Evolutionary conservation across 2,797 vertebrate species (phyloP), one percentile per base, ranked within the genome.

Genomic region (Acropternis orthonyx): DNA sequence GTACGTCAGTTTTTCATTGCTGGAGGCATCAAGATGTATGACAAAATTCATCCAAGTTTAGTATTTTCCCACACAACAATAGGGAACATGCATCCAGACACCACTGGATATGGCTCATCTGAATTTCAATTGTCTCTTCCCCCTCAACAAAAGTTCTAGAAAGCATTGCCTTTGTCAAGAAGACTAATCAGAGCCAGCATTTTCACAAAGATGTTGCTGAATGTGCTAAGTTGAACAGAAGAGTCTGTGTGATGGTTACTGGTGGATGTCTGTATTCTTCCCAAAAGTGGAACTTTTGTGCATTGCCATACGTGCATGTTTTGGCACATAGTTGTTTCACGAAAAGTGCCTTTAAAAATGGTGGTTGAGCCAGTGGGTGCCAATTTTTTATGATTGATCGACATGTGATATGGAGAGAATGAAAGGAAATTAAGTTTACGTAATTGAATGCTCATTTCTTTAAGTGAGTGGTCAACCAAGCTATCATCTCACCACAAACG

Each of bases 1-100:
- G 27, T 14, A 9, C 54, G 30, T 69, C 14, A 19, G 17, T 10
- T 87, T 93, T 67, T 79, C 20, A 24, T 12, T 78, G 83, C 49
- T 81, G 34, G 59, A 72, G 58, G 65, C 32, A 44, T 78, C 32
- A 76, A 77, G 62, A 66, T 19, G 22, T 32, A 18, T 37, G 58
- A 91, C 41, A 83, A 41, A 85, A 74, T 14, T 61, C 6, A 22
- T 48, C 76, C 37, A 81, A 62, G 65, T 89, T 87, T 14, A 71
- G 55, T 79, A 1, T 87, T 94, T 93, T 83, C 55, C 69, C 74
- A 61, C 28, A 54, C 32, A 88, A 68, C 63, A 85, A 74, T 23
- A 81, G 54, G 59, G 58, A 88, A 27, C n/a, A 3, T 0, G 0
- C 30, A 66, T 59, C 68, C 69, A 67, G 62, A 44, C 54, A 59